phyloP scores from a whole-genome alignment of 2,113 vertebrate genomes.

The Epinephelus cyanopodus region DNA sequence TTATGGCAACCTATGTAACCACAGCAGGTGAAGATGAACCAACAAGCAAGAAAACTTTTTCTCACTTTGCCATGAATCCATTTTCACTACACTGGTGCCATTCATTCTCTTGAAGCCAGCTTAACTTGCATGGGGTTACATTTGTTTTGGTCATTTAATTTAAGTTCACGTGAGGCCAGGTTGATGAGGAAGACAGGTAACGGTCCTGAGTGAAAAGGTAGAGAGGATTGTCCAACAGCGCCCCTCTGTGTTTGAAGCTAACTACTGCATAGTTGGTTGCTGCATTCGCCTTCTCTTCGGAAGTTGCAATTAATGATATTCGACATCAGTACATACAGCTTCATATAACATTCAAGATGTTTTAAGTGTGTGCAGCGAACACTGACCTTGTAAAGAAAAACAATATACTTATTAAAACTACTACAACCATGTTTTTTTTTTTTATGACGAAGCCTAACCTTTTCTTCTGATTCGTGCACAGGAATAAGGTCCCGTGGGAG shows the following conservation, averaged over 20 bases:
- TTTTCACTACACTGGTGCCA: background rate
- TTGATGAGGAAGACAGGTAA: background rate
- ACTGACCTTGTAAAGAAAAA: background rate
- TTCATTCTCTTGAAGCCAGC: background rate
- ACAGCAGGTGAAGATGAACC: conserved; percentile 4
- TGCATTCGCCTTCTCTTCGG: background rate
- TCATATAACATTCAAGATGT: background rate
- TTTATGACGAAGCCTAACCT: background rate
- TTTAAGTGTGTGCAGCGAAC: too few relatives aligned
- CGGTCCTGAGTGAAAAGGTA: too few relatives aligned
- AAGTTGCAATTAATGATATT: accelerated
- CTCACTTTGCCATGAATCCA: background rate
- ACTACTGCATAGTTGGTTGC: background rate
- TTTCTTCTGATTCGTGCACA: background rate
- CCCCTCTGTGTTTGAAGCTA: conserved; percentile 37
- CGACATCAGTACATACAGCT: background rate
- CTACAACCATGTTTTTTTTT: too few relatives aligned
- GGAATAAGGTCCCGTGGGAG: background rate
- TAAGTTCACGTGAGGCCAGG: background rate
- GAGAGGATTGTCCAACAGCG: conserved; percentile 43
- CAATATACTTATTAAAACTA: background rate
- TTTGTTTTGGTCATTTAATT: conserved; percentile 22
- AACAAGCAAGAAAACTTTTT: background rate
- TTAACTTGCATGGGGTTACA: background rate
- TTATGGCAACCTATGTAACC: background rate